These are phyloP conservation scores for honey bee (Apis mellifera) DNA, from an alignment of 1,140 invertebrate species.

Conservation along the genomic window DNA sequence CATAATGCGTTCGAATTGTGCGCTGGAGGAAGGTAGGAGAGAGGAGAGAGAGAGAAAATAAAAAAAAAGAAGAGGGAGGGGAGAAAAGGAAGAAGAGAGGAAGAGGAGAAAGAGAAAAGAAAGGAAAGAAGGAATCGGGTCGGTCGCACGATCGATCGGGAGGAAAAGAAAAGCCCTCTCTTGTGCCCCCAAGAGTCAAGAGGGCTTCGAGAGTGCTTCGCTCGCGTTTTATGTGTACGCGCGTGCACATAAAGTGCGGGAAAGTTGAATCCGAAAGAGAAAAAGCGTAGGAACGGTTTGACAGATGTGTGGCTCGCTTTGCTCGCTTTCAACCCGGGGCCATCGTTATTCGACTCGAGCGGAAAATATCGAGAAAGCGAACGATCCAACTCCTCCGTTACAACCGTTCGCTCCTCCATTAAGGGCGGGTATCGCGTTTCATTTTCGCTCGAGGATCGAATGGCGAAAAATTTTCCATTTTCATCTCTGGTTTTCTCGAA, in stretches of 20 bases:
- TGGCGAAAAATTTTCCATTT: too few relatives aligned
- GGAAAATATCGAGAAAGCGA: background rate
- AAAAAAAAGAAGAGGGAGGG: constrained; percentile 21
- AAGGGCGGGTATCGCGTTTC: too few relatives aligned
- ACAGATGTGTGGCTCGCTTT: constrained; percentile 36
- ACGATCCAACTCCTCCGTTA: background rate
- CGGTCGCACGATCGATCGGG: constrained; percentile 67
- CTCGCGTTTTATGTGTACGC: background rate
- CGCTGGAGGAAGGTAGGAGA: constrained; percentile 18
- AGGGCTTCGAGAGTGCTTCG: constrained; percentile 16
- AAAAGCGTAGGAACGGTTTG: constrained; percentile 37
- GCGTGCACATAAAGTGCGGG: constrained; percentile 14
- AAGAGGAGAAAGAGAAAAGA: constrained; percentile 36
- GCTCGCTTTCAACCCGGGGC: background rate
- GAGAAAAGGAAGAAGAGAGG: constrained; percentile 37
- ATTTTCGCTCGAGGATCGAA: too few relatives aligned
- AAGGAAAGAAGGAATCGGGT: constrained; percentile 49
- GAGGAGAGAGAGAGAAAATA: constrained; percentile 10
- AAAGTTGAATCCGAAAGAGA: constrained; percentile 42
- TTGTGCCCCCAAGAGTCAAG: constrained; percentile 25
- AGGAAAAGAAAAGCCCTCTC: constrained; percentile 62
- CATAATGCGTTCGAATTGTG: constrained; percentile 63
- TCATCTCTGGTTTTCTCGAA: too few relatives aligned
- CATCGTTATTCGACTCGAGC: background rate
- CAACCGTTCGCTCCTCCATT: background rate